A percentile compares a stretch with the other conserved stretches of the same genome.
Evolutionary conservation across 2,113 vertebrate species (phyloP).

Genomic region (Manacus vitellinus): DNA sequence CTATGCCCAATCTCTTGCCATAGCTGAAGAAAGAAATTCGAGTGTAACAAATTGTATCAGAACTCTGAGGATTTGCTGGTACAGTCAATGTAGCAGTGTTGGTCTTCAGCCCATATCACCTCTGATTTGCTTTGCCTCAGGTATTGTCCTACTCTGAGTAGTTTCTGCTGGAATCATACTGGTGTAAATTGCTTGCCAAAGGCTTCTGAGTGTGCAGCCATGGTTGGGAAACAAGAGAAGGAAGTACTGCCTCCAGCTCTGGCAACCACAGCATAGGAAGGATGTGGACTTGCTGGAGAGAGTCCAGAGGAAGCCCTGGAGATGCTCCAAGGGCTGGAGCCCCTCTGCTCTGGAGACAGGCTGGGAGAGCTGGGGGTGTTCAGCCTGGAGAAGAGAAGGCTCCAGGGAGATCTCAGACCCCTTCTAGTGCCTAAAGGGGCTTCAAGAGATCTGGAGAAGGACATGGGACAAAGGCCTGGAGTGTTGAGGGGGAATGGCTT

Average conservation of each 20-base stretch:
- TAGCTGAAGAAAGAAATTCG: not conserved
- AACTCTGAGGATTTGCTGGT: not conserved
- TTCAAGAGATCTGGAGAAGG: not conserved
- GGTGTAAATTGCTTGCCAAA: not conserved
- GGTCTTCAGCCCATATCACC: not conserved
- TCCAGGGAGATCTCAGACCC: too few species aligned
- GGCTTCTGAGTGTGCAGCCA: not conserved
- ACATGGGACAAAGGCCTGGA: accelerated
- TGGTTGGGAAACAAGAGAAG: not conserved
- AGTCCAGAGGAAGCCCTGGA: not conserved
- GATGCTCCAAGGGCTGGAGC: not conserved
- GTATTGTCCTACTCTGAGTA: not conserved
- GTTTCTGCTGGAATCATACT: not conserved
- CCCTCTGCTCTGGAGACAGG: not conserved
- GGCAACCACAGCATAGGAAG: too few species aligned
- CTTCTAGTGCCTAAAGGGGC: not conserved
- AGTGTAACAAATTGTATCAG: not conserved
- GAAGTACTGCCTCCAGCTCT: not conserved
- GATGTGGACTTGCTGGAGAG: not conserved
- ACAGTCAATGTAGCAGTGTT: not conserved
- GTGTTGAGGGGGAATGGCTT: not conserved
- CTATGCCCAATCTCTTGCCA: not conserved
- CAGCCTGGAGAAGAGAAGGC: not conserved
- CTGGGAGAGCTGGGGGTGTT: not conserved
- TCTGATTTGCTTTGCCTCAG: not conserved